These are phyloP conservation scores for Pararge aegeria DNA, from an alignment of 1,140 invertebrate genomes.

Conservation along the genomic window DNA sequence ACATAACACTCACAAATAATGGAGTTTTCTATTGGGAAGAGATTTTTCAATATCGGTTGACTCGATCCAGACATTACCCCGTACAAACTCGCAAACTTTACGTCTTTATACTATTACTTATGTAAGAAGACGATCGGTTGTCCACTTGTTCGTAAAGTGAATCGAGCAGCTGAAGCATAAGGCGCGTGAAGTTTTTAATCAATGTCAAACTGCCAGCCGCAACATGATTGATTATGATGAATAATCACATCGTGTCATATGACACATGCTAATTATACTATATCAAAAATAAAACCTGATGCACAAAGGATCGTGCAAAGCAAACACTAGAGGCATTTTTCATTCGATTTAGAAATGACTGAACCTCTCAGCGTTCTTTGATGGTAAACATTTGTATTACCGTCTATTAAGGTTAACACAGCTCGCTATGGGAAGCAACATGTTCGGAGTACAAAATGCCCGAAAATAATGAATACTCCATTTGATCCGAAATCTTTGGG, in stretches of 20 bases:
- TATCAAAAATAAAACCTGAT: slow-evolving; percentile 10
- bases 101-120: too few species aligned
- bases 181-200: slow-evolving; percentile 8
- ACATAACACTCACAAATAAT: too few species aligned
- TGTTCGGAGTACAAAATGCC: too few species aligned
- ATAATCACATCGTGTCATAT: slow-evolving; percentile 7
- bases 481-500: too few species aligned
- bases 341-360: not conserved
- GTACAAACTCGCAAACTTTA: too few species aligned
- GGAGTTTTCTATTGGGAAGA: too few species aligned
- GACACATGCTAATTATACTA: slow-evolving; percentile 17
- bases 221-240: slow-evolving; percentile 14
- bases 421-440: too few species aligned
- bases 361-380: not conserved
- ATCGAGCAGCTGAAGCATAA: not conserved
- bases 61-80: too few species aligned
- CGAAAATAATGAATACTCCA: too few species aligned
- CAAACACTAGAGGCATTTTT: not conserved
- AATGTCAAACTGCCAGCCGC: slow-evolving; percentile 14
- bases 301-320: not conserved
- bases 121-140: too few species aligned
- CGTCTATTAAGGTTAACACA: not conserved
- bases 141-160: too few species aligned
- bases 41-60: too few species aligned
- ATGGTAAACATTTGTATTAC: not conserved